phyloP scores from a whole-genome alignment of 2,888 invertebrate species.

The Pyrgus malvae region DNA sequence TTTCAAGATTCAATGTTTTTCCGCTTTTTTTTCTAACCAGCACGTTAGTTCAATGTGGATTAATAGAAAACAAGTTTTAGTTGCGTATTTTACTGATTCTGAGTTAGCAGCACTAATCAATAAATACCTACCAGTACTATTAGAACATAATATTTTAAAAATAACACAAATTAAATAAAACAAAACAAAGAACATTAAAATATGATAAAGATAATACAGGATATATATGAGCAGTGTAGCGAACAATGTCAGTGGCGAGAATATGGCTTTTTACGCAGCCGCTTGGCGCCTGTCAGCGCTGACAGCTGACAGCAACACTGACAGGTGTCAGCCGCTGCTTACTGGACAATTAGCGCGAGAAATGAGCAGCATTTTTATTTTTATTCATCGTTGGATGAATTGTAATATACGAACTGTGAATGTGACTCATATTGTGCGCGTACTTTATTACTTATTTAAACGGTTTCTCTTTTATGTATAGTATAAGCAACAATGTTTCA shows the following conservation, averaged over 20 bases:
- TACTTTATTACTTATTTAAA: neutral
- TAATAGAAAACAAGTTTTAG: too few relatives aligned
- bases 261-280: constrained; percentile 44
- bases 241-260: constrained; percentile 41
- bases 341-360: constrained; percentile 19
- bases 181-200: neutral
- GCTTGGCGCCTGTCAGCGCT: constrained; percentile 49
- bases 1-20: too few relatives aligned
- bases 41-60: too few relatives aligned
- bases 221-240: constrained; percentile 35
- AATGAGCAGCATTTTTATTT: constrained; percentile 8
- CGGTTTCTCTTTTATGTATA: too few relatives aligned
- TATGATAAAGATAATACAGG: neutral
- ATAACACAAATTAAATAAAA: neutral
- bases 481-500: too few relatives aligned
- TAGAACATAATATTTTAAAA: neutral
- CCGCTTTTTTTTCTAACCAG: too few relatives aligned
- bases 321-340: constrained; percentile 21
- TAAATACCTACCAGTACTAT: neutral
- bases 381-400: neutral
- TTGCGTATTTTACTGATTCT: too few relatives aligned
- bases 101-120: too few relatives aligned
- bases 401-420: too few relatives aligned
- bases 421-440: too few relatives aligned
- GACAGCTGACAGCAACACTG: constrained; percentile 18